Evolutionary conservation across 2,888 invertebrate species (phyloP).

Genomic region (Perdita meconis): DNA sequence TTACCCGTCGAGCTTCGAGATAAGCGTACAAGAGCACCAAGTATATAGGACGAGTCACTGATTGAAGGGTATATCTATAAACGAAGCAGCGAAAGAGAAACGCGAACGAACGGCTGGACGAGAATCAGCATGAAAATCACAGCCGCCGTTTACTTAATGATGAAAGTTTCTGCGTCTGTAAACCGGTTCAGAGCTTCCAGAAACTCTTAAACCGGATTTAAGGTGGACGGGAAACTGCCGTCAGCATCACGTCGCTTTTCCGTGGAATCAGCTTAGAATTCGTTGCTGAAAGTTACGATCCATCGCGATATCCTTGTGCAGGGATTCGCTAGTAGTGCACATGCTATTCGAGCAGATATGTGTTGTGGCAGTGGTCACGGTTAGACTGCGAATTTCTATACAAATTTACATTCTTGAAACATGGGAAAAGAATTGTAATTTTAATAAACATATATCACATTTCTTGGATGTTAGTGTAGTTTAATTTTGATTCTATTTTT

Average conservation of each 20-base stretch:
- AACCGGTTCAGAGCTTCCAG: constrained; percentile 31
- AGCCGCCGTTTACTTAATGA: constrained; percentile 64
- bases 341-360: constrained; percentile 48
- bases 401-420: too few species aligned
- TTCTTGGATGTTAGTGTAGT: too few species aligned
- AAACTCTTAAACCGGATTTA: constrained; percentile 55
- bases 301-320: constrained; percentile 34
- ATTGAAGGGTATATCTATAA: constrained; percentile 40
- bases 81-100: constrained; percentile 2
- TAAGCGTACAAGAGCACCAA: constrained; percentile 44
- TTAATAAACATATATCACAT: too few species aligned
- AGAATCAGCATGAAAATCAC: constrained; percentile 51
- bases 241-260: constrained; percentile 28
- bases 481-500: too few species aligned
- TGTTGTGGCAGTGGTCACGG: constrained; percentile 27
- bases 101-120: not conserved
- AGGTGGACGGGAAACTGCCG: constrained; percentile 35
- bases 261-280: constrained; percentile 30
- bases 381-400: too few species aligned
- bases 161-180: constrained; percentile 55
- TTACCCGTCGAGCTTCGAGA: constrained; percentile 27
- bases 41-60: constrained; percentile 39
- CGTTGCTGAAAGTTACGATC: constrained; percentile 27
- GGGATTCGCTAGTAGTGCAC: constrained; percentile 47
- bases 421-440: too few species aligned